Conservation (phyloP, 2,113 vertebrate genomes). For the Hippocampus mohnikei region DNA sequence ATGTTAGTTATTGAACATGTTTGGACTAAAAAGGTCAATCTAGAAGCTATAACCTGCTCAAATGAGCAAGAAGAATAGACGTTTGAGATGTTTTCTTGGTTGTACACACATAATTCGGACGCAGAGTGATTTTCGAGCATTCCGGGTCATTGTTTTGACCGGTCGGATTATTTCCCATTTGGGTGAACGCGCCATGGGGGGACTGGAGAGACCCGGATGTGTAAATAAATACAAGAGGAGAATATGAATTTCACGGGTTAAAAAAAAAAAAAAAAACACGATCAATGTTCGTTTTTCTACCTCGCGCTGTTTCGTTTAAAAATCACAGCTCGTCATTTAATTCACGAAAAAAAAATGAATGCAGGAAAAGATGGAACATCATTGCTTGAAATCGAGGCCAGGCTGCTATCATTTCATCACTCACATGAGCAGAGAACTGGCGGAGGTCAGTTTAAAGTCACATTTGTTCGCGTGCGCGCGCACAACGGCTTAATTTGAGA, state of each 20-base stretch:
- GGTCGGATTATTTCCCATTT: constrained; percentile 40
- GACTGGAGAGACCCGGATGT: constrained; percentile 73
- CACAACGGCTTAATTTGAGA: constrained; percentile 7
- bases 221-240: constrained; percentile 80
- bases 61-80: background rate
- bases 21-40: background rate
- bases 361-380: background rate
- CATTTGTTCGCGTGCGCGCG: background rate
- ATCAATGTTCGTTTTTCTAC: background rate
- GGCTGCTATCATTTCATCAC: background rate
- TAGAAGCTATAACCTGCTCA: background rate
- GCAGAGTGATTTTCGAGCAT: constrained; percentile 10
- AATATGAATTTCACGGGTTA: constrained; percentile 15
- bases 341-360: background rate
- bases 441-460: constrained; percentile 7
- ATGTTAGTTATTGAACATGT: background rate
- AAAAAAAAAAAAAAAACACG: background rate
- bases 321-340: background rate
- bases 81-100: background rate
- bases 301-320: background rate
- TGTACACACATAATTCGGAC: too few relatives aligned
- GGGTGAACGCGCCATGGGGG: constrained; percentile 23
- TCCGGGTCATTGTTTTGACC: background rate
- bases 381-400: background rate
- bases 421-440: background rate